Conservation (phyloP, 2,888 invertebrate genomes). For the Parnassius glacialis region DNA sequence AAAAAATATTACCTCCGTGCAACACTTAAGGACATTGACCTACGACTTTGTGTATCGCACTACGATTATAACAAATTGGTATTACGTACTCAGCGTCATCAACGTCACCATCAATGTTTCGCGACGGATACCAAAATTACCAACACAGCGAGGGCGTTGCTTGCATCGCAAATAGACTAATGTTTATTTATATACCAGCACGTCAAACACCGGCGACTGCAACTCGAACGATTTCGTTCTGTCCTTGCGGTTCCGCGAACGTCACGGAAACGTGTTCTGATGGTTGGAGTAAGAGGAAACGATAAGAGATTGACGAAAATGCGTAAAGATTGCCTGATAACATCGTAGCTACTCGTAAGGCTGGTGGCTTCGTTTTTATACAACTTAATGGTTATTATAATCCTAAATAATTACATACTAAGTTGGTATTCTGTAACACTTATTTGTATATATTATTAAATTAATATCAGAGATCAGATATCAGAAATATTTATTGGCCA, state of each 20-base stretch:
- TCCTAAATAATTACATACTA: too few species aligned
- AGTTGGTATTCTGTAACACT: background rate
- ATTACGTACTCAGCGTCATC: slow-evolving; percentile 12
- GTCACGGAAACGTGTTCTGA: slow-evolving; percentile 37
- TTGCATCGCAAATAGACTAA: slow-evolving; percentile 41
- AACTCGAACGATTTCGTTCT: slow-evolving; percentile 36
- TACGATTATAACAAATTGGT: slow-evolving; percentile 4
- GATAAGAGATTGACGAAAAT: slow-evolving; percentile 19
- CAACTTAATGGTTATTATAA: slow-evolving; percentile 5
- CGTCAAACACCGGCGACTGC: slow-evolving; percentile 42
- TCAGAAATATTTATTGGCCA: background rate
- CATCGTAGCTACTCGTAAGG: slow-evolving; percentile 5
- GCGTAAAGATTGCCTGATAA: slow-evolving; percentile 24
- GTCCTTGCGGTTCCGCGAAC: slow-evolving; percentile 44
- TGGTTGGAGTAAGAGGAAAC: slow-evolving; percentile 16
- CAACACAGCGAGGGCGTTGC: slow-evolving; percentile 34
- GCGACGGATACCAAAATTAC: slow-evolving; percentile 32
- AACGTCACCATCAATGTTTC: slow-evolving; percentile 18
- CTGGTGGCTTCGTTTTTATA: slow-evolving; percentile 17
- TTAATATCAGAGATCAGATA: too few species aligned
- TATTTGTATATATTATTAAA: too few species aligned
- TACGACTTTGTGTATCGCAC: background rate
- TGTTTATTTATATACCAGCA: slow-evolving; percentile 46
- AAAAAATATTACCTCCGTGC: too few species aligned
- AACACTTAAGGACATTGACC: background rate